Conservation (phyloP, 1,140 invertebrate species). For the Drosophila kurseongensis region DNA sequence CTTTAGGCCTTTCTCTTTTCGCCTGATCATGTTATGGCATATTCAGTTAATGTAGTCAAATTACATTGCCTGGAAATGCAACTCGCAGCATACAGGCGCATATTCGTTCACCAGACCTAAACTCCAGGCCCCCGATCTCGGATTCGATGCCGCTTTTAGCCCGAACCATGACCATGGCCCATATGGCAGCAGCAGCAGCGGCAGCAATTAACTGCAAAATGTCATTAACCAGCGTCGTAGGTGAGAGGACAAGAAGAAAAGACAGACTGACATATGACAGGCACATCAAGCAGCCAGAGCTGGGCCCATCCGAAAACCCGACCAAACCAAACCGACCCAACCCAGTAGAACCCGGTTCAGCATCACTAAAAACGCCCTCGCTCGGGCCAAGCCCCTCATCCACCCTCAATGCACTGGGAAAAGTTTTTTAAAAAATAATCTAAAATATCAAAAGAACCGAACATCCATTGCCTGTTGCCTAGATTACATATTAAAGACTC, state of each 20-base stretch:
- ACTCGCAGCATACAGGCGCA: conserved; percentile 14
- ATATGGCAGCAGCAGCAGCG: conserved; percentile 61
- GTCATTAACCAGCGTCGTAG: conserved; percentile 78
- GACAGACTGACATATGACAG: conserved; percentile 78
- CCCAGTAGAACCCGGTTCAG: conserved; percentile 42
- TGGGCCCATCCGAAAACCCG: conserved; percentile 1
- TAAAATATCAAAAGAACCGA: not conserved
- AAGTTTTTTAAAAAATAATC: not conserved
- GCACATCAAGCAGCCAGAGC: conserved; percentile 63
- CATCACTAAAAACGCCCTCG: conserved; percentile 70
- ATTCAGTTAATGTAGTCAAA: conserved; percentile 74
- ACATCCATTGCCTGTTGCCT: too few relatives aligned
- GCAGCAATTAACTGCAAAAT: conserved; percentile 79
- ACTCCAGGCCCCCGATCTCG: conserved; percentile 22
- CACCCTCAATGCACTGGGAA: conserved; percentile 12
- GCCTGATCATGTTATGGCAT: conserved; percentile 52
- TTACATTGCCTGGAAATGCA: conserved; percentile 75
- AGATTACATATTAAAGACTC: not conserved
- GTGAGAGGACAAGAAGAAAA: conserved; percentile 71
- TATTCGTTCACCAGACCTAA: conserved; percentile 67
- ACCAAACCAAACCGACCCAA: conserved; percentile 27
- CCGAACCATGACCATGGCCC: conserved; percentile 49
- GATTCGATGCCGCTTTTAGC: conserved; percentile 6
- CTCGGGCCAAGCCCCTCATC: conserved; percentile 44
- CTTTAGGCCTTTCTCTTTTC: conserved; percentile 38